Conservation (phyloP, 2,888 invertebrate species). For the Didymodactylos carnosus region DNA sequence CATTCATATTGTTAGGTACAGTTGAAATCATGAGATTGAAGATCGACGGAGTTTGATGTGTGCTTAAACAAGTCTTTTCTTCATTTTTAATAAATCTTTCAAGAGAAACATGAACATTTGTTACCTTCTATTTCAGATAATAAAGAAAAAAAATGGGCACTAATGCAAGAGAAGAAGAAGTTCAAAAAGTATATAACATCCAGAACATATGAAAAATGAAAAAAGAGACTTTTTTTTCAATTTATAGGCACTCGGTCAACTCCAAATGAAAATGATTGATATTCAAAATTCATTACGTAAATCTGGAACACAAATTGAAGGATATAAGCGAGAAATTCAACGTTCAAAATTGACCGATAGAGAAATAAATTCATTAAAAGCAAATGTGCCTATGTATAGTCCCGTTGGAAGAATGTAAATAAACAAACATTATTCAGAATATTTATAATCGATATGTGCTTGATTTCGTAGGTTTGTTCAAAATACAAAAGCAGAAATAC, state of each 20-base stretch:
- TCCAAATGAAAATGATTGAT: background rate
- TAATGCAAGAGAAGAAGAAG: background rate
- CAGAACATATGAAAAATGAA: background rate
- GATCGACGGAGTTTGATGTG: too few species aligned
- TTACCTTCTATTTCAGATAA: too few species aligned
- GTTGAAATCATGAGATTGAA: too few species aligned
- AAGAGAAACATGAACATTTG: too few species aligned
- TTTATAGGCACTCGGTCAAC: conserved; percentile 44
- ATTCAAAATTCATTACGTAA: background rate
- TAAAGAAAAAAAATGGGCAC: too few species aligned
- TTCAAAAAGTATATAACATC: background rate
- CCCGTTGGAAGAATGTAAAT: background rate
- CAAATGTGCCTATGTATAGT: background rate
- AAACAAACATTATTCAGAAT: background rate
- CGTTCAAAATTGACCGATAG: conserved; percentile 37
- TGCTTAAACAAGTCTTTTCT: too few species aligned
- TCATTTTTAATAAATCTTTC: too few species aligned
- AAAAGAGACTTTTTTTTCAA: conserved; percentile 2
- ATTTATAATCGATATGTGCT: background rate
- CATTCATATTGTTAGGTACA: too few species aligned
- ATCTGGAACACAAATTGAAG: background rate
- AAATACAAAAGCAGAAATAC: background rate
- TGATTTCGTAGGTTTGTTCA: background rate
- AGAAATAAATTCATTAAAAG: background rate
- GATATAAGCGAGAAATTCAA: conserved; percentile 32